These are phyloP conservation scores for Heliconius aoede DNA, from an alignment of 2,888 invertebrate species.

Conservation along the genomic window DNA sequence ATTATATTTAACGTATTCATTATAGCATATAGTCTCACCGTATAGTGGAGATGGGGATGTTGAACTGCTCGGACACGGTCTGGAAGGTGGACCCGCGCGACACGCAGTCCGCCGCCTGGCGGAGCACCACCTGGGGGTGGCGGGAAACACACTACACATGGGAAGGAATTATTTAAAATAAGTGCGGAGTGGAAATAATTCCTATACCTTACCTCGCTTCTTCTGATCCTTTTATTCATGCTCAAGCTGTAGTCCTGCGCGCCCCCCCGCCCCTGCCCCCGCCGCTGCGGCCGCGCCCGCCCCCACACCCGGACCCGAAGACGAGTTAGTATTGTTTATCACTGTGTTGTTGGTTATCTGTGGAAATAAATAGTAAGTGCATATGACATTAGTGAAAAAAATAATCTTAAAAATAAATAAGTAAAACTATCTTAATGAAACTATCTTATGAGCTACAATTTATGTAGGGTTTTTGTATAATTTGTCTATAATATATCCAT, in stretches of 20 bases:
- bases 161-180: no score
- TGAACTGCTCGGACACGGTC: slow-evolving; percentile 93
- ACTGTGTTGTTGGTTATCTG: slow-evolving; percentile 33
- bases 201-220: slow-evolving; percentile 86
- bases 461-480: no score
- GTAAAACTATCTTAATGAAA: no score
- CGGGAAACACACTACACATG: no score
- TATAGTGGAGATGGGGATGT: slow-evolving; percentile 94
- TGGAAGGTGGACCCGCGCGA: slow-evolving; percentile 94
- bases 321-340: slow-evolving; percentile 14
- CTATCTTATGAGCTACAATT: no score
- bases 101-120: slow-evolving; percentile 93
- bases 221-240: slow-evolving; percentile 85
- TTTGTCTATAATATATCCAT: no score
- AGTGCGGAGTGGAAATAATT: no score
- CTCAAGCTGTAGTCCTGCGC: slow-evolving; percentile 60
- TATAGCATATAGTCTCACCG: no score
- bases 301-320: neutral
- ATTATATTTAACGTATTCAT: no score
- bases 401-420: neutral
- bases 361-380: neutral
- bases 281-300: neutral
- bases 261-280: neutral
- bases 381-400: neutral
- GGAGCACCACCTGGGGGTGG: slow-evolving; percentile 85